Evolutionary conservation across 2,888 invertebrate genomes (phyloP).

Genomic region (Epinotia bilunana): DNA sequence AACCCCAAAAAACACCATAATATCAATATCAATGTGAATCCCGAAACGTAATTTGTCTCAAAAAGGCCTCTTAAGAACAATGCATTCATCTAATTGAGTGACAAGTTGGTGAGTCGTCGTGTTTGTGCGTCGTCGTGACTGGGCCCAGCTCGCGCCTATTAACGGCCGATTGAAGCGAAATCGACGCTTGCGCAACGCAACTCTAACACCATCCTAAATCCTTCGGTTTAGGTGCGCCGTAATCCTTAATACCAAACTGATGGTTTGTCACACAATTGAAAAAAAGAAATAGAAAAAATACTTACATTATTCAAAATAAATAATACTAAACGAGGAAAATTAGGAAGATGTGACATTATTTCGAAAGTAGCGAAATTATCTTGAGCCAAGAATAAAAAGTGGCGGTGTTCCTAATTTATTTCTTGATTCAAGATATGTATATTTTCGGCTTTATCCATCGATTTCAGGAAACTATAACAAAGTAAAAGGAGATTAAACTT

Average conservation of each 20-base stretch:
- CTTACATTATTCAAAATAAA: no score
- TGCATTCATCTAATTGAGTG: slow-evolving; percentile 58
- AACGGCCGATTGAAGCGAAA: slow-evolving; percentile 45
- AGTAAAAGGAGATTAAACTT: neutral
- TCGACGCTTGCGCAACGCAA: slow-evolving; percentile 52
- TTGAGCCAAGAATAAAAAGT: no score
- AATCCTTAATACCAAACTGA: slow-evolving; percentile 9
- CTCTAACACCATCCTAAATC: slow-evolving; percentile 35
- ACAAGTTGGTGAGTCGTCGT: slow-evolving; percentile 64
- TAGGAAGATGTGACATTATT: no score
- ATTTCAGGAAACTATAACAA: neutral
- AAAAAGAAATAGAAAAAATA: neutral
- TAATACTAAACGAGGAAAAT: no score
- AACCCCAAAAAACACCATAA: no score
- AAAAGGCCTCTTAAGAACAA: slow-evolving; percentile 32
- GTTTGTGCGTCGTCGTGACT: slow-evolving; percentile 36
- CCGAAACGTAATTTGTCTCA: neutral
- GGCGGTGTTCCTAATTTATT: no score
- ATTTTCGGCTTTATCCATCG: neutral
- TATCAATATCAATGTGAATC: neutral
- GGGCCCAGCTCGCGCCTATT: slow-evolving; percentile 35
- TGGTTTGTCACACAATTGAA: neutral
- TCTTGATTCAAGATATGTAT: no score
- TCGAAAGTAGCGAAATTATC: no score
- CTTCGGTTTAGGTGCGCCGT: slow-evolving; percentile 22